Base-by-base conservation (phyloP, 2,888 invertebrate species). In the Acholoe squamosa region DNA sequence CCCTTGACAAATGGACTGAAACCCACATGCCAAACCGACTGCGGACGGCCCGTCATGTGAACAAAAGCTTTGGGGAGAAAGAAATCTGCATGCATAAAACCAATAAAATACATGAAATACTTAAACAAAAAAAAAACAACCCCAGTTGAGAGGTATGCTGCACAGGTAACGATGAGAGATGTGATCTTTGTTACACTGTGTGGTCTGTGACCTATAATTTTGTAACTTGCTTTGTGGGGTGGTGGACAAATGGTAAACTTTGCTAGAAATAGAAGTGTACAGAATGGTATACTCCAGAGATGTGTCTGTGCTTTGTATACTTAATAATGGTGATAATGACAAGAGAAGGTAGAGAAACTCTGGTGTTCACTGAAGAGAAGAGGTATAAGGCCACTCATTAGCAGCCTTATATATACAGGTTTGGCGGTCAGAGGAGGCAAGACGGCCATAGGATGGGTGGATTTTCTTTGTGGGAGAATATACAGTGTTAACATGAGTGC, bases 21-120 rank as follows among this genome's bases (percentile, higher is more conserved):
- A 61, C 61, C 61, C 61, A 61, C 61, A 61, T 61, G 61, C 61
- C 61, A 61, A 7, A n/a, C 61, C 61, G 61, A 61, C 61, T n/a
- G 14, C 61, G n/a, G n/a, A 61, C 22, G 61, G 61, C 61, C 14
- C 61, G 61, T 3, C 61, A 61, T 61, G 61, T 61, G 7, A 61
- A 61, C 61, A n/a, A n/a, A 61, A 61, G 14, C 12, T 3, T n/a
- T n/a, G 19, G 19, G n/a, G 61, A 14, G 3, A 61, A n/a, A 61
- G 19, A 61, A 61, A 61, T 19, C 61, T n/a, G n/a, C 61, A 61
- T 61, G 61, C 19, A 61, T 61, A 61, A 43, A 43, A 43, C 43
- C 43, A 43, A 7, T 43, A 43, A n/a, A n/a, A 43, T 43, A 43
- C 43, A 43, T 10, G 43, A 43, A 43, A 43, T 43, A 43, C 43